Percentiles rank a stretch among this genome's conserved stretches.
Evolutionary conservation across 1,140 invertebrate genomes (phyloP).

Genomic region (Ips typographus): DNA sequence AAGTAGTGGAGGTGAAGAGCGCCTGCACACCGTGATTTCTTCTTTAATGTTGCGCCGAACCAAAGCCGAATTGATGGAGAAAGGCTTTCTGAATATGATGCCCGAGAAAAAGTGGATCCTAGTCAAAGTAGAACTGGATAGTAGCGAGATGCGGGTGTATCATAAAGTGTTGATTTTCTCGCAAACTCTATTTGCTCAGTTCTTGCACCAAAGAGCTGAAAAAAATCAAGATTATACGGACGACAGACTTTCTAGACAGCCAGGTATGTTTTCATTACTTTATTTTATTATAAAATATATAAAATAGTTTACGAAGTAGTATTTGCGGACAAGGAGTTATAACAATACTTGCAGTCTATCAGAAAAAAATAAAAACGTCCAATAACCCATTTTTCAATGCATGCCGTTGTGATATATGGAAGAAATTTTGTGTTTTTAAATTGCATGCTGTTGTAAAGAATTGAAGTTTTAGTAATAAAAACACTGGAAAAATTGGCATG

Average conservation of each 20-base stretch:
- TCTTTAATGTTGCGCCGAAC: conserved; percentile 81
- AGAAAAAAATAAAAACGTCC: too few species aligned
- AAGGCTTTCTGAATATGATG: conserved; percentile 61
- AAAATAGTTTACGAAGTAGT: too few species aligned
- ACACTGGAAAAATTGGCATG: too few species aligned
- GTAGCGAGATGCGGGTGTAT: conserved; percentile 76
- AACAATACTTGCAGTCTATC: too few species aligned
- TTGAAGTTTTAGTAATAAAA: too few species aligned
- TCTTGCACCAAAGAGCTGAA: conserved; percentile 71
- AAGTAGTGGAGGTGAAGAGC: conserved; percentile 66
- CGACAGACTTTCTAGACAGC: conserved; percentile 33
- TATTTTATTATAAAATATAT: neutral
- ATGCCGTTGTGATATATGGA: too few species aligned
- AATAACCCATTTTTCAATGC: too few species aligned
- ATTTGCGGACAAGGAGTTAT: too few species aligned
- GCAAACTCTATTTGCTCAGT: conserved; percentile 72
- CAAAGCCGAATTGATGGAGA: conserved; percentile 71
- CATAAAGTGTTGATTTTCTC: conserved; percentile 74
- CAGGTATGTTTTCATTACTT: conserved; percentile 1
- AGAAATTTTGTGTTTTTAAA: too few species aligned
- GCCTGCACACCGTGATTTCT: conserved; percentile 78
- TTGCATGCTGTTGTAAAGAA: too few species aligned
- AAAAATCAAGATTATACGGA: conserved; percentile 56
- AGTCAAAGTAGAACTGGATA: conserved; percentile 62
- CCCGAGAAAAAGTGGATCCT: conserved; percentile 65